Conservation (phyloP, 2,113 vertebrate species). For the Acanthisitta chloris region DNA sequence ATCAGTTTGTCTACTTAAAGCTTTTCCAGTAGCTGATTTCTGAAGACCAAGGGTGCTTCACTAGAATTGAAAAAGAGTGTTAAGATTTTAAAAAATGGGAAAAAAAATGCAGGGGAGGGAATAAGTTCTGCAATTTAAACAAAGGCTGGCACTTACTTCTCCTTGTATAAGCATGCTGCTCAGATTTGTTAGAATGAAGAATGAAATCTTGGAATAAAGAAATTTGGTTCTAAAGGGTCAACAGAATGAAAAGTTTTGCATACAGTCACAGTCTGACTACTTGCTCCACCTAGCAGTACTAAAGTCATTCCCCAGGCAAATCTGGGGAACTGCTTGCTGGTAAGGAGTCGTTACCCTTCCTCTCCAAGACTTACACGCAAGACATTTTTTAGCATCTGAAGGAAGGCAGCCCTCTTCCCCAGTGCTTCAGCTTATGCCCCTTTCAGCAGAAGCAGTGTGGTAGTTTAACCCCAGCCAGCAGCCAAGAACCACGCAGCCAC, state of each 20-base stretch:
- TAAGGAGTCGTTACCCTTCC: background rate
- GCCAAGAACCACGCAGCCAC: no score
- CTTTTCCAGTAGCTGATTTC: background rate
- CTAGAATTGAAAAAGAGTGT: background rate
- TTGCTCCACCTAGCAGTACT: background rate
- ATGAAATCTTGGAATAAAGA: background rate
- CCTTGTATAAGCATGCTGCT: background rate
- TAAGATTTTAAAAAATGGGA: background rate
- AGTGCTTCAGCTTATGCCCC: background rate
- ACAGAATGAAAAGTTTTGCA: background rate
- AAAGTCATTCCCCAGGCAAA: background rate
- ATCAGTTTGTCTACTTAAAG: background rate
- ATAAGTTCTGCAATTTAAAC: background rate
- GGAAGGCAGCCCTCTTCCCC: background rate
- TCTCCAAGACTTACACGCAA: background rate
- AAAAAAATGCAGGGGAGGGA: no score
- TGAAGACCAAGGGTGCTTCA: background rate
- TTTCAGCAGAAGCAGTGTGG: background rate
- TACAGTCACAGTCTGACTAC: rapidly evolving
- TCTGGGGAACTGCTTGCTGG: background rate
- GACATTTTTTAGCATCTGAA: background rate
- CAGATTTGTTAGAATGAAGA: background rate
- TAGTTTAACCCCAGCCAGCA: no score
- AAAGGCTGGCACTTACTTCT: background rate
- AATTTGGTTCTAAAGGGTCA: background rate